Evolutionary conservation across 2,888 invertebrate genomes (phyloP).

Genomic region (Trissonchulus sp.): DNA sequence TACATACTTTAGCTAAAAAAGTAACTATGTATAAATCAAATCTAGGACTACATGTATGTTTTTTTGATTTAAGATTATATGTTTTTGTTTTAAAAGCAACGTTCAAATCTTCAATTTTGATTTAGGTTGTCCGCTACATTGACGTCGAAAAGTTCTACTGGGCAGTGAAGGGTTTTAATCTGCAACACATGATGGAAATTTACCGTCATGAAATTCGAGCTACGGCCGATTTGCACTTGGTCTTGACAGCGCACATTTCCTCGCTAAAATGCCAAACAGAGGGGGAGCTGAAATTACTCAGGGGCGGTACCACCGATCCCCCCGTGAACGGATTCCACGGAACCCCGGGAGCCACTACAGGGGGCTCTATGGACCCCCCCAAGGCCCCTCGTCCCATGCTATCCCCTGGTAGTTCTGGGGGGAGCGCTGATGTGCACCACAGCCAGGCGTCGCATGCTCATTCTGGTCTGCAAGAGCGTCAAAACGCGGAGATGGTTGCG

Average conservation of each 20-base stretch:
- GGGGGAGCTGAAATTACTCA: conserved; percentile 32
- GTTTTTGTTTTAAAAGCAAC: neutral
- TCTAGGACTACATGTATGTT: too few species aligned
- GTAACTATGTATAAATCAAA: too few species aligned
- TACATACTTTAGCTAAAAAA: too few species aligned
- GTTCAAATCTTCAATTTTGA: neutral
- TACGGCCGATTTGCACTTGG: conserved; percentile 31
- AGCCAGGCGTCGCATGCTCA: neutral
- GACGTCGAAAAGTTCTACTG: conserved; percentile 45
- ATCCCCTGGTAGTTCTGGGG: too few species aligned
- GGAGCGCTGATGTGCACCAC: neutral
- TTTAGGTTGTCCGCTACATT: conserved; percentile 36
- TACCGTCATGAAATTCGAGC: conserved; percentile 37
- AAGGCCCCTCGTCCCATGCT: too few species aligned
- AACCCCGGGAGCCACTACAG: neutral
- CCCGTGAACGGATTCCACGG: neutral
- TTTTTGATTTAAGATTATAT: too few species aligned
- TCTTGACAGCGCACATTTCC: conserved; percentile 28
- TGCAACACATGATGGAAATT: conserved; percentile 36
- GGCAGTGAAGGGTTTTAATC: conserved; percentile 42
- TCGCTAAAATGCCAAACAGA: conserved; percentile 28
- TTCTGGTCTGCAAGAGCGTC: neutral
- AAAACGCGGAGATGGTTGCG: neutral
- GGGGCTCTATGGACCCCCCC: neutral
- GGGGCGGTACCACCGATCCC: neutral